A percentile compares a stretch with the other conserved stretches of the same genome.
Evolutionary conservation across 1,140 invertebrate species (phyloP).

Genomic region (Coboldia fuscipes): DNA sequence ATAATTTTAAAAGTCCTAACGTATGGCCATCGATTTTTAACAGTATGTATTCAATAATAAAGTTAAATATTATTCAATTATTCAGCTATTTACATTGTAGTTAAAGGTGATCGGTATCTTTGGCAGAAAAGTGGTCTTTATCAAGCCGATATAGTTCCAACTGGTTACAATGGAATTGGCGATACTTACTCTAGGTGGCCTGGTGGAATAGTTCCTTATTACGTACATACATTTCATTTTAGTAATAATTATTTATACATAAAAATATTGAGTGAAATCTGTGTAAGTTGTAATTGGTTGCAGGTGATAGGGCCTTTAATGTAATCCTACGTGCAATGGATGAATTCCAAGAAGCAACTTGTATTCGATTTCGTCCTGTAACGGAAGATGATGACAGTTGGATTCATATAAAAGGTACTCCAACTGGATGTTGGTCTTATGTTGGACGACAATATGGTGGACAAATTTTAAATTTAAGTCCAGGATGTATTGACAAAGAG

Average conservation of each 20-base stretch:
- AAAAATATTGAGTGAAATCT: background rate
- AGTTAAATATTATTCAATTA: too few relatives aligned
- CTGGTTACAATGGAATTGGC: constrained; percentile 38
- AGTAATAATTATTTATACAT: constrained; percentile 23
- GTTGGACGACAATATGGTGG: constrained; percentile 37
- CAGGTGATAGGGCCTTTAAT: constrained; percentile 25
- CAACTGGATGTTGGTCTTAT: constrained; percentile 61
- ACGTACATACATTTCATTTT: constrained; percentile 38
- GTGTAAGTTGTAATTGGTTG: constrained; percentile 3
- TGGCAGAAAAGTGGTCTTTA: too few relatives aligned
- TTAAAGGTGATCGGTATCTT: too few relatives aligned
- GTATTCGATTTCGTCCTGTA: constrained; percentile 49
- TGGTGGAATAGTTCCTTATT: constrained; percentile 36
- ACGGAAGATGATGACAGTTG: too few relatives aligned
- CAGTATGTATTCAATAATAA: too few relatives aligned
- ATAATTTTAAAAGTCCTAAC: too few relatives aligned
- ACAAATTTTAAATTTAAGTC: too few relatives aligned
- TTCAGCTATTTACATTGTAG: too few relatives aligned
- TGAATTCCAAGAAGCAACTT: constrained; percentile 47
- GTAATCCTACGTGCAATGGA: constrained; percentile 37
- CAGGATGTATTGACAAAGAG: too few relatives aligned
- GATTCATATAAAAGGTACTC: constrained; percentile 35
- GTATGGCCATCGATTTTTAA: too few relatives aligned
- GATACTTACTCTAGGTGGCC: constrained; percentile 36
- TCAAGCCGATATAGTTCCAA: too few relatives aligned